These are phyloP conservation scores for Dendrolimus punctatus DNA, from an alignment of 1,140 invertebrate genomes.

Conservation along the genomic window DNA sequence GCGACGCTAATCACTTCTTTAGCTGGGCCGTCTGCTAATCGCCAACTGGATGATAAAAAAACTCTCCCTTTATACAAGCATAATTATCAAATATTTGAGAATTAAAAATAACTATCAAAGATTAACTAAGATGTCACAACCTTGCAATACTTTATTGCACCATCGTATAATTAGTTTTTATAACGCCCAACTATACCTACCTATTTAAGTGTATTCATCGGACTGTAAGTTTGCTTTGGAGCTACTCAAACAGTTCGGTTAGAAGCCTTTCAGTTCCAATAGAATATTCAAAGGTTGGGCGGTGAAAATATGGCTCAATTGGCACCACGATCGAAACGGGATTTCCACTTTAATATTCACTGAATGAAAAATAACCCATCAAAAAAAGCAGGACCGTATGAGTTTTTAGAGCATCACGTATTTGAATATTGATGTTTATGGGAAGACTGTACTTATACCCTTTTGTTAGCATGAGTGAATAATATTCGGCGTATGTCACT, in stretches of 20 bases:
- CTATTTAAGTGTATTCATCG: conserved; percentile 5
- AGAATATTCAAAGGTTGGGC: conserved; percentile 56
- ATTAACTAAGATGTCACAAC: too few relatives aligned
- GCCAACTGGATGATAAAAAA: too few relatives aligned
- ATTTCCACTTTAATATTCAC: conserved; percentile 58
- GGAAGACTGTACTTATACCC: conserved; percentile 25
- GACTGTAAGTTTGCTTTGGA: conserved; percentile 22
- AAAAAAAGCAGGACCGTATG: conserved; percentile 57
- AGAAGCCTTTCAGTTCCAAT: conserved; percentile 47
- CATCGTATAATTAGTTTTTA: conserved; percentile 1
- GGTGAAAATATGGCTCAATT: conserved; percentile 61
- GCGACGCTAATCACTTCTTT: too few relatives aligned
- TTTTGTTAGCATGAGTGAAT: too few relatives aligned
- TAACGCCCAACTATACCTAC: neutral
- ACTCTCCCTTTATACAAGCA: too few relatives aligned
- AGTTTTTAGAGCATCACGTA: conserved; percentile 50
- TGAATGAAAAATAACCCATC: conserved; percentile 54
- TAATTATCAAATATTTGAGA: neutral
- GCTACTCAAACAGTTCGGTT: conserved; percentile 33
- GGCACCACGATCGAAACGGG: conserved; percentile 36
- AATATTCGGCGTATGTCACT: too few relatives aligned
- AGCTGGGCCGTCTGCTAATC: too few relatives aligned
- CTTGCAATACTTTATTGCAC: neutral
- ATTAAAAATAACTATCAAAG: too few relatives aligned
- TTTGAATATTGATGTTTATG: conserved; percentile 65